Conservation (phyloP, 1,140 invertebrate species). For the Psilanteris sp. region DNA sequence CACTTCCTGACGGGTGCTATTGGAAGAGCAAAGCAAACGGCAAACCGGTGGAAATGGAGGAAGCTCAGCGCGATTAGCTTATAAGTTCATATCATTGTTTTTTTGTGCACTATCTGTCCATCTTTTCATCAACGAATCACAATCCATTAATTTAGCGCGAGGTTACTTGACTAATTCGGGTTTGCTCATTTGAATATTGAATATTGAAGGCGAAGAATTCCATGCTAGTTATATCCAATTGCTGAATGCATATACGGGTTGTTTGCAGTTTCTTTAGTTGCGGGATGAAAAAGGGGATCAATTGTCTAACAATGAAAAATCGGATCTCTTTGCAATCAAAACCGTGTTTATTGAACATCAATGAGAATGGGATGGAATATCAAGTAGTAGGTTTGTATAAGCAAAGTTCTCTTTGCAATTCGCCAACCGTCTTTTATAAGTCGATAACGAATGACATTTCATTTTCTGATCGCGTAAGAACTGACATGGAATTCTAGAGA, state of each 20-base stretch:
- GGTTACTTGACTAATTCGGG: constrained; percentile 71
- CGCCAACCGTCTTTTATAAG: no score
- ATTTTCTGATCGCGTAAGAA: background rate
- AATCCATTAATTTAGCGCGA: constrained; percentile 70
- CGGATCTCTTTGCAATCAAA: no score
- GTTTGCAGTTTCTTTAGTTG: no score
- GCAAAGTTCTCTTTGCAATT: no score
- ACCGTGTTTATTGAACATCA: background rate
- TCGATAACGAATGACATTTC: no score
- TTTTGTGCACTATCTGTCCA: constrained; percentile 68
- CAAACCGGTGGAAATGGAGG: constrained; percentile 66
- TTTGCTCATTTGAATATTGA: constrained; percentile 1
- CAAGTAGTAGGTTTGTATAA: no score
- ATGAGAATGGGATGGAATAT: background rate
- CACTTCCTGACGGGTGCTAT: no score
- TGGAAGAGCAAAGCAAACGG: no score
- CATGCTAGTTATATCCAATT: constrained; percentile 1
- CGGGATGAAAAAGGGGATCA: no score
- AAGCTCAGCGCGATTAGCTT: constrained; percentile 70
- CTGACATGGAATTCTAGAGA: constrained; percentile 24
- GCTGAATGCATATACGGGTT: no score
- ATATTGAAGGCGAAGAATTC: constrained; percentile 1
- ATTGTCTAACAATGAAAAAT: no score
- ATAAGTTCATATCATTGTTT: constrained; percentile 64
- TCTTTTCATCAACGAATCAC: constrained; percentile 60